phyloP scores from a whole-genome alignment of 92 coral and sea anemone genomes.

The Nematostella vectensis region DNA sequence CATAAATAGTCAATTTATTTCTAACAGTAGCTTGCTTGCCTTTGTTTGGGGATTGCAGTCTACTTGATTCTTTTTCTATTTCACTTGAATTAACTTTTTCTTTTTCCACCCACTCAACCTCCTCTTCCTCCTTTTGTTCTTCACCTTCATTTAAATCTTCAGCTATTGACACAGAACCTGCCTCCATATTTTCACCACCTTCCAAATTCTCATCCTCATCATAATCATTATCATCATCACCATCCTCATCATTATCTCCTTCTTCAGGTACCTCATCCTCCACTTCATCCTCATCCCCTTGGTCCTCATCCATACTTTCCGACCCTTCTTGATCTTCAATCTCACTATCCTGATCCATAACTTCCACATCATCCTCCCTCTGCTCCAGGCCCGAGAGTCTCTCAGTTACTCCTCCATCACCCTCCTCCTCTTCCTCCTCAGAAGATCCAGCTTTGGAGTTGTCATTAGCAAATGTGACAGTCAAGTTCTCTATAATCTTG shows the following conservation, averaged over 20 bases:
- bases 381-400: constrained; percentile 1
- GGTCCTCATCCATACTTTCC: neutral
- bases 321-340: neutral
- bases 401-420: constrained; percentile 3
- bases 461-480: constrained; percentile 36
- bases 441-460: constrained; percentile 10
- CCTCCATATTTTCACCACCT: neutral
- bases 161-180: neutral
- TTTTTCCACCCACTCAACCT: neutral
- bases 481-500: constrained; percentile 19
- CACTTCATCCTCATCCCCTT: constrained; percentile 4
- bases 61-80: too few species aligned
- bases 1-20: too few species aligned
- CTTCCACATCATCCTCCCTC: constrained; percentile 6
- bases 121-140: neutral
- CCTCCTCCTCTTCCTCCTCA: constrained; percentile 11
- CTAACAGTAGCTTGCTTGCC: too few species aligned
- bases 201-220: constrained; percentile 2
- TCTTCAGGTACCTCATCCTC: neutral
- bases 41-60: too few species aligned
- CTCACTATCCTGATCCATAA: constrained; percentile 2
- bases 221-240: neutral
- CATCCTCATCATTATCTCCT: neutral
- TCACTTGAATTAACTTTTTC: neutral
- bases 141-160: constrained; percentile 4